Evolutionary conservation across 2,888 invertebrate genomes (phyloP).

Genomic region (Eilema griseolum): DNA sequence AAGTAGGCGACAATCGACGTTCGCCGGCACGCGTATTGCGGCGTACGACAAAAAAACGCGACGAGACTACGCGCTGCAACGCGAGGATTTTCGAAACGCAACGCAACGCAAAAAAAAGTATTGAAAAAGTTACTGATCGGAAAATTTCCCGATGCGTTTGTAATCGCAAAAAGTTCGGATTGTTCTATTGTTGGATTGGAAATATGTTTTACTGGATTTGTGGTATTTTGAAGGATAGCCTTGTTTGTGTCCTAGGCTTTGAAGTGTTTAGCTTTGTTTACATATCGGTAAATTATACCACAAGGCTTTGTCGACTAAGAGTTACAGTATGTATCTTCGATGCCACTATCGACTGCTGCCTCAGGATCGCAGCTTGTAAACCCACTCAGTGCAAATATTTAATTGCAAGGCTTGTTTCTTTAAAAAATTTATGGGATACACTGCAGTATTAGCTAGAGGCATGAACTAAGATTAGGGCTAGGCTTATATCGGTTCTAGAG

Average conservation of each 20-base stretch:
- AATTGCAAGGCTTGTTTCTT: too few species aligned
- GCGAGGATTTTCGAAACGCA: slow-evolving; percentile 52
- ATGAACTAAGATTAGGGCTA: too few species aligned
- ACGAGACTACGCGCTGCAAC: slow-evolving; percentile 45
- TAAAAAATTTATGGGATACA: too few species aligned
- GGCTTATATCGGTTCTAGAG: too few species aligned
- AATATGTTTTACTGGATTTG: slow-evolving; percentile 20
- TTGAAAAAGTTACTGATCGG: slow-evolving; percentile 42
- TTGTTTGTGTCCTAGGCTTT: background rate
- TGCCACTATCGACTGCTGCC: too few species aligned
- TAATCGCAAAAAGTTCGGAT: slow-evolving; percentile 46
- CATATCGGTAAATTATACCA: background rate
- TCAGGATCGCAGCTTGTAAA: too few species aligned
- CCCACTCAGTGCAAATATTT: too few species aligned
- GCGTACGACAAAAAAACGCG: slow-evolving; percentile 51
- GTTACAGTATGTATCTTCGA: background rate
- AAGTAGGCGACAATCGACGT: slow-evolving; percentile 57
- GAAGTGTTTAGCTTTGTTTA: background rate
- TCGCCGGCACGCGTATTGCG: slow-evolving; percentile 68
- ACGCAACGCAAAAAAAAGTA: slow-evolving; percentile 48
- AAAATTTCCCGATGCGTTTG: slow-evolving; percentile 47
- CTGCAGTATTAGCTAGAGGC: too few species aligned
- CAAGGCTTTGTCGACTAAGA: background rate
- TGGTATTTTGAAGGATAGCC: slow-evolving; percentile 10
- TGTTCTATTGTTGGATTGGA: slow-evolving; percentile 43